Percentiles rank a stretch among this genome's conserved stretches.
These are phyloP conservation scores for Heliconius nattereri DNA, from an alignment of 1,140 invertebrate species.

Conservation along the genomic window DNA sequence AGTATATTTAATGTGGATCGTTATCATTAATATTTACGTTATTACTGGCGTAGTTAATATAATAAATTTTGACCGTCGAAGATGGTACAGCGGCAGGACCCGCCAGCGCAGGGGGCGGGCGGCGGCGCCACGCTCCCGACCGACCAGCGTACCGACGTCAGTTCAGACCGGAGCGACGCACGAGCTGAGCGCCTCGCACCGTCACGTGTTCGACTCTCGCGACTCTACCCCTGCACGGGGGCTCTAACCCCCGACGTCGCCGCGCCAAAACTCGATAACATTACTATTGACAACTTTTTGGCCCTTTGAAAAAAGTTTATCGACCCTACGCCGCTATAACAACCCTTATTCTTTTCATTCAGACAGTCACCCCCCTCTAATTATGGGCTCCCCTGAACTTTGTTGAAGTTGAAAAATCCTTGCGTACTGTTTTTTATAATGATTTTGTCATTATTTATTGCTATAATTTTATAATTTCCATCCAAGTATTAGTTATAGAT, in stretches of 20 bases:
- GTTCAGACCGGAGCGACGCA: conserved; percentile 65
- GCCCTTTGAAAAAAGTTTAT: conserved; percentile 66
- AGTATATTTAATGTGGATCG: not conserved
- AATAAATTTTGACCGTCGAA: conserved; percentile 11
- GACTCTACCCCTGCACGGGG: conserved; percentile 48
- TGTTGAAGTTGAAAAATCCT: conserved; percentile 55
- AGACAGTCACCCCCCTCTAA: conserved; percentile 71
- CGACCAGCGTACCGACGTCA: conserved; percentile 52
- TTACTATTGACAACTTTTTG: conserved; percentile 35
- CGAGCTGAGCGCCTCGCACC: conserved; percentile 63
- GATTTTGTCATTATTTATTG: not conserved
- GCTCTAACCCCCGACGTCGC: conserved; percentile 27
- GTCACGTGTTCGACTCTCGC: conserved; percentile 50
- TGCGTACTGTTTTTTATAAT: conserved; percentile 22
- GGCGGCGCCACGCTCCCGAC: conserved; percentile 42
- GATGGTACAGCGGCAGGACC: conserved; percentile 25
- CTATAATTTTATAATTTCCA: not conserved
- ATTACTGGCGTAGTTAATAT: conserved; percentile 1
- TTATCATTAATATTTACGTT: not conserved
- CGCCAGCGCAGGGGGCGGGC: conserved; percentile 51
- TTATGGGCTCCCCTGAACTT: conserved; percentile 76
- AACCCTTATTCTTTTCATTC: conserved; percentile 73
- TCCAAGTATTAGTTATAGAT: not conserved
- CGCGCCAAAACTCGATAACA: conserved; percentile 24
- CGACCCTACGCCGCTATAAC: conserved; percentile 68